These are phyloP conservation scores for Carlito syrichta DNA, from an alignment of 2,113 vertebrate genomes.

Conservation along the genomic window DNA sequence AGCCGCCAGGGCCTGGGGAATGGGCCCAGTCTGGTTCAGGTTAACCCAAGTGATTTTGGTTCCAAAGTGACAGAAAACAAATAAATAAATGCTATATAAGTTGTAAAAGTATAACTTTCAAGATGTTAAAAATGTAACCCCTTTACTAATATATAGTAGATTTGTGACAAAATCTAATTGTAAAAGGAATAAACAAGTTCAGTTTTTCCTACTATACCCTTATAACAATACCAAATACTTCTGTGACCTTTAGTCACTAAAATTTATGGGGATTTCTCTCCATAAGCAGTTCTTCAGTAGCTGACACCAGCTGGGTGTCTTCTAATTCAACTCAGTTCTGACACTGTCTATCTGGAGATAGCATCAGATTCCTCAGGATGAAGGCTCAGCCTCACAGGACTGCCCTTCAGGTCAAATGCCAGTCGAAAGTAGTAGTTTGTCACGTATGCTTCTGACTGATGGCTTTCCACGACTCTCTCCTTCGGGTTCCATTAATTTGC, in stretches of 20 bases:
- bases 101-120: not conserved
- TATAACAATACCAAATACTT: not conserved
- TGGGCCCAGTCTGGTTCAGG: not conserved
- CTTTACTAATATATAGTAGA: not conserved
- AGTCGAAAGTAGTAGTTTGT: not conserved
- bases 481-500: not conserved
- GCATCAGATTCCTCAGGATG: not conserved
- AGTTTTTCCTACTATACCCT: not conserved
- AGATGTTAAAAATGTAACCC: not conserved
- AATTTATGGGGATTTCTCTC: not conserved
- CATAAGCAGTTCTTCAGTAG: not conserved
- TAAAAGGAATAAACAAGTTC: not conserved
- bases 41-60: not conserved
- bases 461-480: not conserved
- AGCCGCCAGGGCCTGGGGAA: not conserved
- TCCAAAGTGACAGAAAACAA: not conserved
- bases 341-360: not conserved
- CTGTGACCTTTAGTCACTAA: not conserved
- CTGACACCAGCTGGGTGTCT: not conserved
- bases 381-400: not conserved
- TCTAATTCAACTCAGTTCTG: not conserved
- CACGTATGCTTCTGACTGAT: not conserved
- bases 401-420: not conserved
- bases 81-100: not conserved
- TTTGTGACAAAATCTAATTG: not conserved